phyloP scores from a whole-genome alignment of 2,888 invertebrate species.

The Luperina nickerlii region DNA sequence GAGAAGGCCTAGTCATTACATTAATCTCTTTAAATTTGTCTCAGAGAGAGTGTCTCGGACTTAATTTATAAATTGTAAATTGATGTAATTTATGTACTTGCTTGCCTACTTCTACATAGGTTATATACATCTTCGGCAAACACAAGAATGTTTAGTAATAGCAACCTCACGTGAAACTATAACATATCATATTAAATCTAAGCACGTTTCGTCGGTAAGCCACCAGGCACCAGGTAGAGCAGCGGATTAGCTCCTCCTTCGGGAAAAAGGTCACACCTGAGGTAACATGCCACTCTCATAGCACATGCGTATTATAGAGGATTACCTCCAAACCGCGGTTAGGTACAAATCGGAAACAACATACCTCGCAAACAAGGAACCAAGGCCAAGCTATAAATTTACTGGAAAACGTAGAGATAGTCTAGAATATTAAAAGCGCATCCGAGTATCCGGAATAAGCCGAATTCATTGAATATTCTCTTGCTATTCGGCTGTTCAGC shows the following conservation, averaged over 20 bases:
- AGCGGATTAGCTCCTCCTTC: conserved; percentile 47
- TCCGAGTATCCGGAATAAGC: conserved; percentile 55
- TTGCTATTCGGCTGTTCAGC: conserved; percentile 43
- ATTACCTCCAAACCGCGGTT: conserved; percentile 19
- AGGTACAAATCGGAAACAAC: conserved; percentile 31
- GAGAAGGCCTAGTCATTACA: no score
- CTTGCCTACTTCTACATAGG: background rate
- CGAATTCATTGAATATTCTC: conserved; percentile 65
- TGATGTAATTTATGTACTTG: no score
- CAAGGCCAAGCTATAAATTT: conserved; percentile 58
- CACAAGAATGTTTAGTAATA: background rate
- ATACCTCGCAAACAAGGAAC: conserved; percentile 35
- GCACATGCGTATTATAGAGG: conserved; percentile 37
- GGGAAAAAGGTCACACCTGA: conserved; percentile 57
- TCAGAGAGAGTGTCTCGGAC: no score
- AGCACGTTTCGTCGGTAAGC: conserved; percentile 43
- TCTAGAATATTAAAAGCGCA: conserved; percentile 62
- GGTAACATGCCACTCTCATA: conserved; percentile 29
- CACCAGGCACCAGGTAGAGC: conserved; percentile 20
- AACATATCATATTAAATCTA: conserved; percentile 44
- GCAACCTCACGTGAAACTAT: conserved; percentile 22
- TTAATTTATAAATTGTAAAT: no score
- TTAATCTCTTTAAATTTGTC: no score
- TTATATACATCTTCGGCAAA: background rate
- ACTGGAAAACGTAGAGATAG: conserved; percentile 37